These are phyloP conservation scores for Drosophila arizonae DNA, from an alignment of 1,140 invertebrate species.

Conservation along the genomic window DNA sequence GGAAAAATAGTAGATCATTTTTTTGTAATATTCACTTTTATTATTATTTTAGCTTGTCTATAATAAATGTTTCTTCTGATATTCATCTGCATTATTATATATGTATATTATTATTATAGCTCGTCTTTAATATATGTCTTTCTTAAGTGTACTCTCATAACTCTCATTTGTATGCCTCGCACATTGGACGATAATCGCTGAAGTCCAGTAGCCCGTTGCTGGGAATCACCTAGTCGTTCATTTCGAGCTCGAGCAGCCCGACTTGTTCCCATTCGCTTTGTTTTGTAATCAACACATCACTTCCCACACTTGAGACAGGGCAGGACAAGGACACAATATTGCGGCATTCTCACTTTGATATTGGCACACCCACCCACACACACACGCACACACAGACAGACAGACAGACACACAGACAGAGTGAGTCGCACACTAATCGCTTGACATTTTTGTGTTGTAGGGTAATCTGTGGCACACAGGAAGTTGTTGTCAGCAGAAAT, in stretches of 20 bases:
- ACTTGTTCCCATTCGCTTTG: constrained; percentile 12
- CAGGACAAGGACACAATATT: constrained; percentile 21
- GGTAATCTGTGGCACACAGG: constrained; percentile 36
- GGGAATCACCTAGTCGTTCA: no score
- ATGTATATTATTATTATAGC: no score
- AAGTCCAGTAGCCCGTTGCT: no score
- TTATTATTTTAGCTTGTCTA: no score
- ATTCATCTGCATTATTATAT: no score
- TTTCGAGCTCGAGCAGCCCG: not conserved
- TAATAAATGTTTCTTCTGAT: no score
- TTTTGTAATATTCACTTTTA: no score
- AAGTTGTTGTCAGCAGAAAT: constrained; percentile 54
- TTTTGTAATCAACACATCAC: constrained; percentile 53
- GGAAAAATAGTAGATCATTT: no score
- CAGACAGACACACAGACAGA: not conserved
- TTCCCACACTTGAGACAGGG: constrained; percentile 36
- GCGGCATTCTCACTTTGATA: constrained; percentile 49
- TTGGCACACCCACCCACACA: constrained; percentile 42
- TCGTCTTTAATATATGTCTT: no score
- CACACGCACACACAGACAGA: not conserved
- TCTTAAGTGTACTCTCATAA: no score
- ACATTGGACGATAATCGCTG: no score
- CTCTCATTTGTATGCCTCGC: no score
- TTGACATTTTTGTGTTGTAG: constrained; percentile 23
- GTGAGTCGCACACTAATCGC: constrained; percentile 31